Evolutionary conservation across 2,797 vertebrate species (phyloP).

Genomic region (Ptychadena robeensis): DNA sequence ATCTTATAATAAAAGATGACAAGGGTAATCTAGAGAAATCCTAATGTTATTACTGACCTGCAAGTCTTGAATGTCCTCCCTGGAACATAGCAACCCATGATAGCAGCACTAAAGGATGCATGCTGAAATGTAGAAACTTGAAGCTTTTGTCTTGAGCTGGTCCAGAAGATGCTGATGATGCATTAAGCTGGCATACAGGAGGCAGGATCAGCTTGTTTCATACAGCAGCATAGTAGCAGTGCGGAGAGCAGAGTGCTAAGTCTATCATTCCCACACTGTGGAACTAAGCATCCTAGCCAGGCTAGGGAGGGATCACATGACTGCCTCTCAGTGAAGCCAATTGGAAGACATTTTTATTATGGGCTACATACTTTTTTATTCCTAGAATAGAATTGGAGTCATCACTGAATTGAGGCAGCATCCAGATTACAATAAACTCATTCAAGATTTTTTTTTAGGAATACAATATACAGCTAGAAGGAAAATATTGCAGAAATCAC

Average conservation of each 20-base stretch:
- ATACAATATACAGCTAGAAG: no score
- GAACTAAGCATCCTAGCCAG: slow-evolving; percentile 32
- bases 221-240: slow-evolving; percentile 34
- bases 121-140: slow-evolving; percentile 28
- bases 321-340: slow-evolving; percentile 7
- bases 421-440: no score
- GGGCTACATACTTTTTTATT: slow-evolving; percentile 16
- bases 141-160: slow-evolving; percentile 30
- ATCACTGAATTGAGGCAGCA: no score
- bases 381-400: no score
- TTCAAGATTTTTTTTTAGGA: no score
- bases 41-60: slow-evolving; percentile 18
- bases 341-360: slow-evolving; percentile 43
- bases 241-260: slow-evolving; percentile 33
- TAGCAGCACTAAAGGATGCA: slow-evolving; percentile 25
- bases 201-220: slow-evolving; percentile 44
- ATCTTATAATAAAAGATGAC: background rate
- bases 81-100: slow-evolving; percentile 34
- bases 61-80: slow-evolving; percentile 8
- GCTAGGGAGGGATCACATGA: slow-evolving; percentile 45
- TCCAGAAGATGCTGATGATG: slow-evolving; percentile 31
- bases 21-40: background rate
- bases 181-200: slow-evolving; percentile 19
- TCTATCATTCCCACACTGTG: slow-evolving; percentile 32
- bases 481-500: no score